Evolutionary conservation across 1,140 invertebrate genomes (phyloP).

Genomic region (Sarcophaga peregrina): DNA sequence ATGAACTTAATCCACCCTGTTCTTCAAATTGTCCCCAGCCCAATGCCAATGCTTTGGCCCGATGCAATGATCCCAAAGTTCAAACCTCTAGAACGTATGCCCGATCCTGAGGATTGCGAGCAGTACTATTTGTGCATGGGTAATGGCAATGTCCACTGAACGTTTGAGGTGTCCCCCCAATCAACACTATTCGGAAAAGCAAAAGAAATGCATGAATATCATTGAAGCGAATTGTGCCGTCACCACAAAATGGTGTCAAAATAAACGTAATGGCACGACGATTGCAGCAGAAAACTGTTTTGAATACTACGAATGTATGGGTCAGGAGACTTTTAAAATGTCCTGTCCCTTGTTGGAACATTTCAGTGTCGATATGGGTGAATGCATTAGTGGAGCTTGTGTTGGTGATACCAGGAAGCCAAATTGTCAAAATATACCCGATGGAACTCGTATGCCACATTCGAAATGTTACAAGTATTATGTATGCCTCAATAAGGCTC

Average conservation of each 20-base stretch:
- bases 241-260: not conserved
- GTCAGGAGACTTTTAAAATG: not conserved
- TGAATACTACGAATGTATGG: constrained; percentile 34
- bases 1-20: constrained; percentile 10
- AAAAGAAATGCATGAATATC: not conserved
- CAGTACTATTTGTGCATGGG: constrained; percentile 19
- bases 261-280: not conserved
- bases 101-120: not conserved
- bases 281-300: not conserved
- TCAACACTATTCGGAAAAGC: constrained; percentile 18
- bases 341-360: not conserved
- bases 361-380: not conserved
- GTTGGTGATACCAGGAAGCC: not conserved
- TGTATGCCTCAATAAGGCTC: not conserved
- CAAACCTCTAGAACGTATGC: not conserved
- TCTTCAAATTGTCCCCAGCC: not conserved
- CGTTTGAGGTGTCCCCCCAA: not conserved
- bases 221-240: constrained; percentile 17
- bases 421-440: not conserved
- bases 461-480: constrained; percentile 28
- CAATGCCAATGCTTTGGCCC: not conserved
- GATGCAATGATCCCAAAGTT: not conserved
- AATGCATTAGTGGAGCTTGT: not conserved
- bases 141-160: not conserved
- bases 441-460: not conserved